Evolutionary conservation across 2,888 invertebrate genomes (phyloP).

Genomic region (Dione juno): DNA sequence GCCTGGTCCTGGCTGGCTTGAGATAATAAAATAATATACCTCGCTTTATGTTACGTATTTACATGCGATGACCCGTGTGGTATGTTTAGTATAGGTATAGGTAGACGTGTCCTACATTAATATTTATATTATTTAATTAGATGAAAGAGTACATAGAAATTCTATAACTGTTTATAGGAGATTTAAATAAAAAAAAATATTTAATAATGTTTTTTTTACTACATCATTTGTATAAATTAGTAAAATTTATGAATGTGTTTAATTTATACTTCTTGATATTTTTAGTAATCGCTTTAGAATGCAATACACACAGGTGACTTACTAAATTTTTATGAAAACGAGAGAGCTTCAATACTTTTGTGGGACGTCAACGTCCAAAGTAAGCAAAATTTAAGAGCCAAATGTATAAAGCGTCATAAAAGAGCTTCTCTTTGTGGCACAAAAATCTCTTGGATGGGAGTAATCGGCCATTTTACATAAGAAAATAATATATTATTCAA

Average conservation of each 20-base stretch:
- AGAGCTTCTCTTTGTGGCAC: conserved; percentile 72
- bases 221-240: too few species aligned
- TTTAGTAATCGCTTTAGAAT: too few species aligned
- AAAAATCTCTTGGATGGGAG: conserved; percentile 78
- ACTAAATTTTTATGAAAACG: not conserved
- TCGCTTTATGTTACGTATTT: conserved; percentile 66
- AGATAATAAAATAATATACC: conserved; percentile 84
- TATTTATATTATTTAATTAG: not conserved
- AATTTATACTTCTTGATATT: too few species aligned
- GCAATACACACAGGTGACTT: too few species aligned
- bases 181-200: too few species aligned
- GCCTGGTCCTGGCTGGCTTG: conserved; percentile 75
- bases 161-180: too few species aligned
- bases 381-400: conserved; percentile 65
- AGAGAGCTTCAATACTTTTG: not conserved
- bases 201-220: too few species aligned
- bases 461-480: conserved; percentile 83
- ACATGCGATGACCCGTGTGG: conserved; percentile 50
- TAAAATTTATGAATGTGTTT: too few species aligned
- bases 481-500: conserved; percentile 84
- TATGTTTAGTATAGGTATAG: not conserved
- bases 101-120: conserved; percentile 10
- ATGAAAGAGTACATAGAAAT: not conserved
- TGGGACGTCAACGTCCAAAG: conserved; percentile 5
- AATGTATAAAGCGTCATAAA: conserved; percentile 79